These are phyloP conservation scores for Thunnus thynnus DNA, from an alignment of 2,113 vertebrate species.

Conservation along the genomic window DNA sequence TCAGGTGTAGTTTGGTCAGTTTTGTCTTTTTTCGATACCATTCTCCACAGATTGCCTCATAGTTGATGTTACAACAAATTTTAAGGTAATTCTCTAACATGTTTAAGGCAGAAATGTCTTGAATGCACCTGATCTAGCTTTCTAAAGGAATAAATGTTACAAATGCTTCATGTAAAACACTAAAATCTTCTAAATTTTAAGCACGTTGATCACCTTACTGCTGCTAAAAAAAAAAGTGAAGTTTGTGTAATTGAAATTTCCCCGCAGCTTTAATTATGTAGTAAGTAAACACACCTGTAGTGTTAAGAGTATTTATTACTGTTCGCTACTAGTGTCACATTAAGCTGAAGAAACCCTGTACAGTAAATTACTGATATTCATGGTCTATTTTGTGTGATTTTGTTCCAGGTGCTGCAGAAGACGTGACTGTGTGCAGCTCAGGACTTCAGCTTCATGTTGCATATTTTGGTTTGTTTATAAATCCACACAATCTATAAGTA, in stretches of 20 bases:
- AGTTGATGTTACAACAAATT: neutral
- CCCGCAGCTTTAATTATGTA: too few species aligned
- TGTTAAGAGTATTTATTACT: neutral
- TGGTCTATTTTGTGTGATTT: neutral
- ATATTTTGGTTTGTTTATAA: neutral
- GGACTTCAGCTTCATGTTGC: too few species aligned
- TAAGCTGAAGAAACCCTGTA: neutral
- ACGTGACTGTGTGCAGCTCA: neutral
- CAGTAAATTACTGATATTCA: neutral
- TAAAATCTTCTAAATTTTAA: too few species aligned
- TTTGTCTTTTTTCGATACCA: too few species aligned
- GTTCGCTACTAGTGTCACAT: neutral
- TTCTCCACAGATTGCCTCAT: neutral
- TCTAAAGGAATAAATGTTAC: neutral
- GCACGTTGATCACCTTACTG: too few species aligned
- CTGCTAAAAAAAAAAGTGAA: too few species aligned
- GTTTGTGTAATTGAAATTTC: too few species aligned
- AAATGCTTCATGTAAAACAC: neutral
- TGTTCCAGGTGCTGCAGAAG: conserved; percentile 16
- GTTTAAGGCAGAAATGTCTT: neutral
- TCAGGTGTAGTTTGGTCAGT: neutral
- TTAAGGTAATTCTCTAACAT: too few species aligned
- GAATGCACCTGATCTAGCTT: neutral
- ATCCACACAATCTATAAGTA: neutral
- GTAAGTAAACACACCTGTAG: neutral